Base-by-base conservation (phyloP, 1,140 invertebrate genomes). In the Drosophila sturtevanti region DNA sequence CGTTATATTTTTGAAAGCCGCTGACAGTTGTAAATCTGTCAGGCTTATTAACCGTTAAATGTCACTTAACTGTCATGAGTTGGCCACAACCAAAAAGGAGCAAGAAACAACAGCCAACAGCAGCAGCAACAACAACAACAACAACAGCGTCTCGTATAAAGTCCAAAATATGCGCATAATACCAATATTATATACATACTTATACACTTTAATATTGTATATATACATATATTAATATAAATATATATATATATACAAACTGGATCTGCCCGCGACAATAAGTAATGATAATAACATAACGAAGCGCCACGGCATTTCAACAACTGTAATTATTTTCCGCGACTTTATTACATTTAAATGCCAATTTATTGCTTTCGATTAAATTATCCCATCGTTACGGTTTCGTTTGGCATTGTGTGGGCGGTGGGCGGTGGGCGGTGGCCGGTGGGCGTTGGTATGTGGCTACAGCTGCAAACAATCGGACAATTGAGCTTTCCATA, bases 41-140 rank as follows among this genome's bases (percentile, higher is more conserved):
- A 89, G 85, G 80, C 84, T 89, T 89, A 89, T 89, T 89, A 89
- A 89, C 84, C 84, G 80, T 89, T 89, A 89, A 89, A 89, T 84
- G 84, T 89, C 84, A 89, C 85, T 89, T 89, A 89, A 84, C 80
- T 89, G 84, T 84, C 84, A 89, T 79, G 70, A 67, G 72, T 68
- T 72, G 82, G 84, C 56, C 79, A 81, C 60, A 68, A 18, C 61
- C 41, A 4, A 31, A 31, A 31, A 18, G 16, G 9, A 48, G 41
- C 14, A 38, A 38, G n/a, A 60, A 24, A 24, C 24, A 24, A 24
- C 24, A 24, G 24, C 24, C 24, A 24, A 24, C 2, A 24, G 24
- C 1, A n/a, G 9, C 38, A 58, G 14, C 24, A 56, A 44, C 24
- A 61, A 41, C 71, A 72, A 79, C 55, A 73, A 21, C 71, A 72